A percentile compares a stretch with the other conserved stretches of the same genome.
Evolutionary conservation across 2,888 invertebrate species (phyloP).

Genomic region (Microctonus hyperodae): DNA sequence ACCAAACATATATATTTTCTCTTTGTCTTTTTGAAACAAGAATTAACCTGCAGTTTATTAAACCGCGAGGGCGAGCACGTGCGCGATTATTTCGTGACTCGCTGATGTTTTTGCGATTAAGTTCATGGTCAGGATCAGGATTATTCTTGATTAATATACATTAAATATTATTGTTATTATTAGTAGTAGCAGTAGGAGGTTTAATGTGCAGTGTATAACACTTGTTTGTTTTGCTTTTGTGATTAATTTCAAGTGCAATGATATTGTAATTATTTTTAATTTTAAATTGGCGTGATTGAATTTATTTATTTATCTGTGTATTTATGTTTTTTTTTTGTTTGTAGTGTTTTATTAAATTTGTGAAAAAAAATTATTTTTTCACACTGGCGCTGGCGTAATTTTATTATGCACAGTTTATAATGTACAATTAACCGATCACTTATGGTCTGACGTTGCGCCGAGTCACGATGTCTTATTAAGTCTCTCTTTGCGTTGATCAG

Average conservation of each 20-base stretch:
- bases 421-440: constrained; percentile 64
- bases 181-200: too few relatives aligned
- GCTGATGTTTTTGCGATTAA: constrained; percentile 4
- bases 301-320: too few relatives aligned
- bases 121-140: constrained; percentile 23
- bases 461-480: constrained; percentile 64
- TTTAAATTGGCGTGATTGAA: too few relatives aligned
- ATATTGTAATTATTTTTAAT: too few relatives aligned
- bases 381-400: constrained; percentile 46
- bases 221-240: too few relatives aligned
- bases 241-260: too few relatives aligned
- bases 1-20: constrained; percentile 11
- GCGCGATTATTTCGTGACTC: constrained; percentile 35
- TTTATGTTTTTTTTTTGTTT: neutral
- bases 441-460: constrained; percentile 60
- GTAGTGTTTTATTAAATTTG: constrained; percentile 1
- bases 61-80: constrained; percentile 44
- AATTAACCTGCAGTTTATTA: constrained; percentile 60
- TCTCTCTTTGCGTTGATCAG: constrained; percentile 43
- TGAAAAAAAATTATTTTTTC: neutral
- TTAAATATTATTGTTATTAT: too few relatives aligned
- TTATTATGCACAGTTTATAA: constrained; percentile 62
- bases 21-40: constrained; percentile 46
- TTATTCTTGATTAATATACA: neutral
- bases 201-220: too few relatives aligned